These are phyloP conservation scores for Bathynomus jamesi DNA, from an alignment of 1,140 invertebrate species.

Conservation along the genomic window DNA sequence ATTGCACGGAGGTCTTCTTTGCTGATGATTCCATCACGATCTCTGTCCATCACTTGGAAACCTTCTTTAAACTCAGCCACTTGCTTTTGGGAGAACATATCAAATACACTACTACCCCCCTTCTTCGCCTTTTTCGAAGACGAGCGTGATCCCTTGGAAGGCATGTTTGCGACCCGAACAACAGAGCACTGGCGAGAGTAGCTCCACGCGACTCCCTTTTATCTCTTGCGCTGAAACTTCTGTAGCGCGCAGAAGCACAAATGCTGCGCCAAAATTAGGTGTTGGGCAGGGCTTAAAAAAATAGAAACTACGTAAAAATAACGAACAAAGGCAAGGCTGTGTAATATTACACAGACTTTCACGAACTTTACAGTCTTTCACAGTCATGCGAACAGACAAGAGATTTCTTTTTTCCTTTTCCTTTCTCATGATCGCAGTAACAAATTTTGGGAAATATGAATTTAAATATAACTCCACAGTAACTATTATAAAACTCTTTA, in stretches of 20 bases:
- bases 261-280: constrained; percentile 10
- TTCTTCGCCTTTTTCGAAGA: constrained; percentile 35
- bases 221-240: constrained; percentile 15
- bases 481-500: too few relatives aligned
- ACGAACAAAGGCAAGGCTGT: not conserved
- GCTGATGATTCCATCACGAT: constrained; percentile 95
- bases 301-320: not conserved
- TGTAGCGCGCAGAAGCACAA: not conserved
- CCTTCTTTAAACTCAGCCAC: constrained; percentile 91
- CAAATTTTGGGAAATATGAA: too few relatives aligned
- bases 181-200: constrained; percentile 16
- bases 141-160: constrained; percentile 31
- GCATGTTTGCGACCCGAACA: constrained; percentile 16
- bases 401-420: too few relatives aligned
- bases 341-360: not conserved
- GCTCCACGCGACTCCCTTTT: constrained; percentile 26
- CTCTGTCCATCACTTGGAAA: constrained; percentile 96
- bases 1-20: constrained; percentile 91
- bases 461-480: too few relatives aligned
- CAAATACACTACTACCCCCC: constrained; percentile 74
- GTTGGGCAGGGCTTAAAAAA: not conserved
- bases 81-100: constrained; percentile 90
- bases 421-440: too few relatives aligned
- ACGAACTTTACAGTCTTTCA: too few relatives aligned
- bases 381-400: too few relatives aligned